A percentile compares a stretch with the other conserved stretches of the same genome.
Conservation (phyloP, 2,113 vertebrate species). For the Ciconia maguari region DNA sequence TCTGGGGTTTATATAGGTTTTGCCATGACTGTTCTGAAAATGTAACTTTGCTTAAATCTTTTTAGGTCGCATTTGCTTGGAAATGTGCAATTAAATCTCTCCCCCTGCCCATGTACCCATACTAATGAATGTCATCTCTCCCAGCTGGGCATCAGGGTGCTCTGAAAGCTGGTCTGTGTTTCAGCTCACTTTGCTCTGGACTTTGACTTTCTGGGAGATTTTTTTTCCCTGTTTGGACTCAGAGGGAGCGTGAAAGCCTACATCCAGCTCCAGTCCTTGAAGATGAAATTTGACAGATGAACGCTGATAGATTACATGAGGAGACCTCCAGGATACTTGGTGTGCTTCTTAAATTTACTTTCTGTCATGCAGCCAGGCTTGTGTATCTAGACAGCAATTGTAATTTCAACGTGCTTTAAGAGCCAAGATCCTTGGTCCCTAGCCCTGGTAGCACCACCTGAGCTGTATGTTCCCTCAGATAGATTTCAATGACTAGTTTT, state of each 20-base stretch:
- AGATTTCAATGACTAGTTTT: not conserved
- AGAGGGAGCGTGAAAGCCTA: not conserved
- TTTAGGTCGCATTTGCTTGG: not conserved
- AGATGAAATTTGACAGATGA: not conserved
- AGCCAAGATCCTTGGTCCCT: not conserved
- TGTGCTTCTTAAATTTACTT: not conserved
- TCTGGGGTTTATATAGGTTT: not conserved
- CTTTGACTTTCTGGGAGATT: not conserved
- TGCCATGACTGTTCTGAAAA: not conserved
- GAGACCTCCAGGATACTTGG: not conserved
- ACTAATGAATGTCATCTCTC: not conserved
- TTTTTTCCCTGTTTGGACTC: not conserved
- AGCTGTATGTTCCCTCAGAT: not conserved
- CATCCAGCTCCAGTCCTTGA: not conserved
- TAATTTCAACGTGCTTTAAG: not conserved
- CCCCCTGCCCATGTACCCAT: accelerated
- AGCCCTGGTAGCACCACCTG: not conserved
- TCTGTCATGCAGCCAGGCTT: not conserved
- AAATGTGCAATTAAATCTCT: not conserved
- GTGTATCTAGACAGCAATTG: not conserved
- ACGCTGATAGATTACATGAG: not conserved
- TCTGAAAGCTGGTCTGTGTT: not conserved
- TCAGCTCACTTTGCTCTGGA: not conserved
- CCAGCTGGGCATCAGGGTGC: not conserved
- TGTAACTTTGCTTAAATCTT: not conserved